phyloP scores from a whole-genome alignment of 1,140 invertebrate genomes.

The Brachionus sp. region DNA sequence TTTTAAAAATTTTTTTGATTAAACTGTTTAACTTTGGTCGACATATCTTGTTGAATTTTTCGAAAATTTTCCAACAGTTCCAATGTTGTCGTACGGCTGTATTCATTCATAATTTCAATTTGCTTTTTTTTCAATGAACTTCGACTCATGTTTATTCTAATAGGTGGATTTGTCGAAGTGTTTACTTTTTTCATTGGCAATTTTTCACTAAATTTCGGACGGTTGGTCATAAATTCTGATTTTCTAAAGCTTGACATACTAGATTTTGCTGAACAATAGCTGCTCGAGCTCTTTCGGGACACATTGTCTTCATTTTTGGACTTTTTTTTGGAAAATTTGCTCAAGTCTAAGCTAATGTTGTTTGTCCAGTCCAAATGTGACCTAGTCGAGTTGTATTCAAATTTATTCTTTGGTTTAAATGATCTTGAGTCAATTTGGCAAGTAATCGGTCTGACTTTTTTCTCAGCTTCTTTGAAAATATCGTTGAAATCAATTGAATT shows the following conservation, averaged over 20 bases:
- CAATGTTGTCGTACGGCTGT: background rate
- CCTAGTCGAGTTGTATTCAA: background rate
- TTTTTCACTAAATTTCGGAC: conserved; percentile 15
- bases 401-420: background rate
- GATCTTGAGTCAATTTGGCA: background rate
- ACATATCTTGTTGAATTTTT: conserved; percentile 28
- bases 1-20: conserved; percentile 14
- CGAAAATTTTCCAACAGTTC: conserved; percentile 29
- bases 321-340: background rate
- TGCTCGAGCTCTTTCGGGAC: background rate
- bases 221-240: background rate
- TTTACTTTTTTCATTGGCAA: background rate
- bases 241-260: background rate
- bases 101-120: conserved; percentile 34
- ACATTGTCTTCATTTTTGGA: background rate
- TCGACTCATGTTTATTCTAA: conserved; percentile 21
- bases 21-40: conserved; percentile 26
- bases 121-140: conserved; percentile 36
- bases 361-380: conserved; percentile 6
- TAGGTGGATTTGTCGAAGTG: background rate
- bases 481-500: conserved; percentile 8
- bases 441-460: background rate
- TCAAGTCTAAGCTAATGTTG: background rate
- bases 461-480: background rate
- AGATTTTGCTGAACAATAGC: background rate